These are phyloP conservation scores for Pristis pectinata DNA, from an alignment of 2,797 vertebrate genomes.

Conservation along the genomic window DNA sequence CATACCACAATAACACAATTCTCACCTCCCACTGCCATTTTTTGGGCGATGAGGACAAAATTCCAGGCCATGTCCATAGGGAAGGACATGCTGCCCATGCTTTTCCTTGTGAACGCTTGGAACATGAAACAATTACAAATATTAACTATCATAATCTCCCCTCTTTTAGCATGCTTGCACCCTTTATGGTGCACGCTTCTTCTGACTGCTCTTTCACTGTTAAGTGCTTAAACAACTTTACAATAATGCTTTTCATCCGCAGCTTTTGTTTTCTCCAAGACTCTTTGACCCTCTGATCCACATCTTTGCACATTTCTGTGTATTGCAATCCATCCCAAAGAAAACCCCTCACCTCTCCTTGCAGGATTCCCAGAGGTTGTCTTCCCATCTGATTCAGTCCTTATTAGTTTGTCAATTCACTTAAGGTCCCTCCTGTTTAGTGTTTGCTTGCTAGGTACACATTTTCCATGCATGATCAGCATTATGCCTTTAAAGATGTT, in stretches of 20 bases:
- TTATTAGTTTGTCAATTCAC: neutral
- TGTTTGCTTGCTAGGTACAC: neutral
- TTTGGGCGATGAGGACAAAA: no score
- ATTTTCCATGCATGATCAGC: neutral
- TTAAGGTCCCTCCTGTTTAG: neutral
- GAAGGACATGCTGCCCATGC: no score
- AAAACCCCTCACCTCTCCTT: neutral
- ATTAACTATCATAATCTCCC: no score
- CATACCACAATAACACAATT: no score
- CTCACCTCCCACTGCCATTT: no score
- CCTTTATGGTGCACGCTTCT: neutral
- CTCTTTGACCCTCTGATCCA: neutral
- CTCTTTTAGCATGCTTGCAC: no score
- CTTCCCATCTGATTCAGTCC: neutral
- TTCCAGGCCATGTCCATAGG: no score
- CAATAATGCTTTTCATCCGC: neutral
- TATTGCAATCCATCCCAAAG: neutral
- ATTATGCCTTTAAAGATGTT: neutral
- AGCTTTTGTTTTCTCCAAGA: neutral
- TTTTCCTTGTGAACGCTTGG: no score
- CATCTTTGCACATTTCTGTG: neutral
- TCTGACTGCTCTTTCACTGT: neutral
- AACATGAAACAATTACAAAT: no score
- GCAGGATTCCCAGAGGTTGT: neutral
- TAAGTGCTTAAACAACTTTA: neutral